Evolutionary conservation across 2,888 invertebrate species (phyloP), one percentile per base, ranked within the genome.

Genomic region (Pristionchus exspectatus): DNA sequence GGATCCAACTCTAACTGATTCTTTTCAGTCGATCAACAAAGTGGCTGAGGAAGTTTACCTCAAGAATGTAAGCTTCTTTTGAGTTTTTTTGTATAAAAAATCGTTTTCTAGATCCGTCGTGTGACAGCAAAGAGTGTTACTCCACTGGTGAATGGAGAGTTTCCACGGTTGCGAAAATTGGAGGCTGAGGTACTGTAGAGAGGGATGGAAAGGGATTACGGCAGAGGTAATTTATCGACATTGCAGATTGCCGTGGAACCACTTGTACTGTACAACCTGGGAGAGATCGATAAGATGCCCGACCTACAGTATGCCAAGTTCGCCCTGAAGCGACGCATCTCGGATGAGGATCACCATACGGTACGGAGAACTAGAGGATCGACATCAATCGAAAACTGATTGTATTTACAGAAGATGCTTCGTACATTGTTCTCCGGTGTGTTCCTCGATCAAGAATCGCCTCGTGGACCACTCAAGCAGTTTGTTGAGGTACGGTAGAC

Each of bases 401-500:
- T 24, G 27, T 56, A 30, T 30, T 54, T 54, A 5, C 54, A 87
- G 87, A 56, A 30, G 27, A 50, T 54, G 69, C 72, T 87, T 14
- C 63, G 63, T n/a, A 27, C 69, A 21, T 18, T 87, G 54, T 87
- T 72, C 87, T 50, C 50, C 24, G 38, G 54, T 24, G 87, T 87
- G 21, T 87, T 72, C 54, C 27, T 72, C 50, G 72, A 87, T 44
- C 54, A 54, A 9, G 87, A 87, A 72, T 50, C 30, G n/a, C 87
- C 87, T 9, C 69, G 72, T 16, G 87, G 87, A 24, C 72, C 56
- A 12, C 38, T 56, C 24, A 24, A 54, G 30, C 69, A 87, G 72
- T 72, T 87, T 27, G 24, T 87, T 12, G 87, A 87, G 87, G 87
- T 87, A 72, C 50, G 86, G 84, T 84, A 77, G 33, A 18, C 72